Evolutionary conservation across 2,797 vertebrate species (phyloP), one percentile per base, ranked within the genome.

Genomic region (Macropodus opercularis): DNA sequence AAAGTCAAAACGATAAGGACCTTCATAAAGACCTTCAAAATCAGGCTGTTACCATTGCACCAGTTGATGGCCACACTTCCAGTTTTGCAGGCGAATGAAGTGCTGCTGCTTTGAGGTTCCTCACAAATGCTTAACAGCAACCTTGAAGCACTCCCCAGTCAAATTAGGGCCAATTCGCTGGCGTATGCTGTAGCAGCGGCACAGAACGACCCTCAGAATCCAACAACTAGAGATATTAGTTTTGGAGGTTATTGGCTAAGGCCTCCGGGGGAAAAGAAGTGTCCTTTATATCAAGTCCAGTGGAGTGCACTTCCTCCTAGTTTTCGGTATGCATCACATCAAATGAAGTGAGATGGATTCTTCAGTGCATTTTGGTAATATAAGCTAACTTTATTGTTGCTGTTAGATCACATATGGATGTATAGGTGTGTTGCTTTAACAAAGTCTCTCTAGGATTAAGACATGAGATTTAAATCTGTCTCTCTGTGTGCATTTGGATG

Each of bases 131-230:
- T 84, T 77, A 78, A 79, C 60, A 38, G 81, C 63, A 79, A 77
- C 74, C 75, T 83, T 72, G 60, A 85, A 77, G 72, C 26, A 17
- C 65, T 87, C 76, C 74, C 80, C 29, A 63, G 81, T 81, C 69
- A 87, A 84, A 86, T 89, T 73, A 83, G 69, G 26, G 63, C 69
- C 68, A 78, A 83, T 75, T 72, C 41, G 77, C 83, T 80, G 71
- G 62, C 44, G 64, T 80, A 53, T 56, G 66, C 73, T 71, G 32
- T 32, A 49, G 66, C 59, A 31, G 56, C 29, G 34, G 69, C 55
- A 61, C 49, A 29, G 36, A 79, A 81, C 13, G 72, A 78, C 71
- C 69, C 72, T 78, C 61, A 77, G 75, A 79, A 83, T 79, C 63
- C 49, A 61, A 41, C 61, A 72, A 57, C 42, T 31, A 47, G 27